These are phyloP conservation scores for Progne subis DNA, from an alignment of 2,113 vertebrate species.

Conservation along the genomic window DNA sequence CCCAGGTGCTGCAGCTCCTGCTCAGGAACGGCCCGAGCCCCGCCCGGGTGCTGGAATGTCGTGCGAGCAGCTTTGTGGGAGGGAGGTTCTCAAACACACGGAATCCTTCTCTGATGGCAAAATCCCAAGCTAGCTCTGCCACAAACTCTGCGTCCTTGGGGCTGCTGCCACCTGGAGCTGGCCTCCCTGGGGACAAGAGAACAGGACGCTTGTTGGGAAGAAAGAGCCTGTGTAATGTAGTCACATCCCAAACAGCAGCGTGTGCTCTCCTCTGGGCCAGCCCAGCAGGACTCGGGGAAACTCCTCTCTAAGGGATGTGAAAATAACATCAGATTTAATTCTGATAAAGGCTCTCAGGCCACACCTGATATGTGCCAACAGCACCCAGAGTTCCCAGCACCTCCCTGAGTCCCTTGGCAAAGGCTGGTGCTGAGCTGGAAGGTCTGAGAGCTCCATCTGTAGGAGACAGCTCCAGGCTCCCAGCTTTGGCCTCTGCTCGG, in stretches of 20 bases:
- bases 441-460: constrained; percentile 57
- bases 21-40: accelerated
- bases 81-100: constrained; percentile 76
- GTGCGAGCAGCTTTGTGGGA: background rate
- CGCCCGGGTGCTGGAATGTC: constrained; percentile 16
- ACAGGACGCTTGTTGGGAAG: background rate
- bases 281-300: background rate
- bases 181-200: constrained; percentile 63
- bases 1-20: constrained; percentile 3
- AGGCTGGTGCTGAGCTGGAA: background rate
- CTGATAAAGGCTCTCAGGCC: background rate
- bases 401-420: background rate
- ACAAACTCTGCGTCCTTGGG: constrained; percentile 60
- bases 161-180: constrained; percentile 1
- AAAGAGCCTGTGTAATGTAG: accelerated
- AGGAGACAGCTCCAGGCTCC: background rate
- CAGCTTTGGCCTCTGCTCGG: background rate
- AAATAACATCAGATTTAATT: background rate
- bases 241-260: background rate
- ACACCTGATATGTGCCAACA: background rate
- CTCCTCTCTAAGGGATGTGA: background rate
- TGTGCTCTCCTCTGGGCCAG: background rate
- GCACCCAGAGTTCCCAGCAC: background rate
- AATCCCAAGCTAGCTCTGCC: constrained; percentile 81
- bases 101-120: constrained; percentile 86